Base-by-base conservation (phyloP, 1,140 invertebrate species). In the Sarcophaga bullata region DNA sequence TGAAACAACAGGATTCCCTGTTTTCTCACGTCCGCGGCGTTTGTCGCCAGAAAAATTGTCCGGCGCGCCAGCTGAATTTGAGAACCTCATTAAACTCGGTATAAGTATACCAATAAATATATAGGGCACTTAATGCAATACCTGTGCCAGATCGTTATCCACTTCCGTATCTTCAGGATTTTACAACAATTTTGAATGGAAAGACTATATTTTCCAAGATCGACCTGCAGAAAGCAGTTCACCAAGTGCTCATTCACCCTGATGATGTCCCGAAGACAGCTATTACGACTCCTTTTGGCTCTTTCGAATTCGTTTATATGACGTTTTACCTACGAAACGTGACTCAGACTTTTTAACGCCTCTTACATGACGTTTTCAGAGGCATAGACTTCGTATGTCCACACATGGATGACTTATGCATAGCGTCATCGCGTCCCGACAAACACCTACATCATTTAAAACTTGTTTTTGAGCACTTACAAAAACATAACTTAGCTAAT, bases 341-440 rank as follows among this genome's bases (percentile, higher is more conserved):
- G 6, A n/a, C 47, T 9, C 87, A 91, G 50, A 91, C 89, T 1
- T 93, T 92, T 83, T 91, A 92, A 85, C 82, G 92, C 8, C 87
- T 91, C 19, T 92, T 92, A 82, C 87, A 91, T 84, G 50, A 86
- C 11, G 85, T 92, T 3, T 84, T 92, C 6, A 8, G 86, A 76
- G 91, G 85, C 11, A 83, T 82, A 86, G 90, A 86, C 10, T 84
- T 91, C 11, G 84, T 86, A 15, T 91, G 87, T 81, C 73, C 73
- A 8, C 86, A 83, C 62, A 81, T 84, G 17, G 92, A 93, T 84
- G 93, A 93, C 84, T 89, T 94, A 48, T 85, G 93, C 3, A 85
- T 93, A 8, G 91, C 68, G 75, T 90, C 86, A 0, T 82, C 80
- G 73, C 76, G 81, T 47, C 80, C 81, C 17, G 84, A 87, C 52